Percentiles rank a stretch among this genome's conserved stretches.
phyloP scores from a whole-genome alignment of 2,797 vertebrate genomes.

The Merluccius polli region DNA sequence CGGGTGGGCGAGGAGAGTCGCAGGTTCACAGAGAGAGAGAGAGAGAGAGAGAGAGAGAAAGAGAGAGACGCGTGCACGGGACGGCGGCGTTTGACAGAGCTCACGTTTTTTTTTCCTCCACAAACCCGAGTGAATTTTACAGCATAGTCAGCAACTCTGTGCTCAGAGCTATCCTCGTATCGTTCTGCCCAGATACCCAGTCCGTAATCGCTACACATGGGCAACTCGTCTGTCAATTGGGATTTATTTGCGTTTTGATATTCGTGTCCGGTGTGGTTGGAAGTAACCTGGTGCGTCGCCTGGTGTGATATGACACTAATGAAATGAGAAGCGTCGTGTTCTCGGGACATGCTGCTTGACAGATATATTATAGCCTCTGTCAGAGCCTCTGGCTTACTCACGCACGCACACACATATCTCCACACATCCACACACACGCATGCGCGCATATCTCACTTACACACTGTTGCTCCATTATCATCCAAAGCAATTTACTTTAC shows the following conservation, averaged over 20 bases:
- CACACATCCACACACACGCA: no score
- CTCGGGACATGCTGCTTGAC: neutral
- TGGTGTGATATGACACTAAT: constrained; percentile 44
- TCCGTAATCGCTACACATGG: constrained; percentile 32
- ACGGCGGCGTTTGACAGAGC: neutral
- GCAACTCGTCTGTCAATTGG: constrained; percentile 42
- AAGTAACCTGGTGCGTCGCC: constrained; percentile 32
- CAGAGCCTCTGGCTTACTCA: neutral
- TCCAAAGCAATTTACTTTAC: no score
- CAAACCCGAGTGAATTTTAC: neutral
- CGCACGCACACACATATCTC: neutral
- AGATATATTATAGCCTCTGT: constrained; percentile 4
- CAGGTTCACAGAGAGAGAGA: neutral
- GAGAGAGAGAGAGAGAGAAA: no score
- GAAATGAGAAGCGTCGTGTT: constrained; percentile 28
- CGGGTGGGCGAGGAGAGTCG: constrained; percentile 37
- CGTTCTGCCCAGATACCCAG: constrained; percentile 59
- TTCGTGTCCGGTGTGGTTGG: constrained; percentile 20
- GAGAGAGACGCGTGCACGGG: no score
- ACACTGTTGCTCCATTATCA: no score
- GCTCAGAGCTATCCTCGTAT: constrained; percentile 36
- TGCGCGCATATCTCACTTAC: neutral
- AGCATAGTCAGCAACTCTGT: neutral
- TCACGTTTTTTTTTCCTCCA: neutral
- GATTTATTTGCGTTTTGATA: constrained; percentile 45